phyloP scores from a whole-genome alignment of 2,113 vertebrate species.

The Aphyosemion australe region DNA sequence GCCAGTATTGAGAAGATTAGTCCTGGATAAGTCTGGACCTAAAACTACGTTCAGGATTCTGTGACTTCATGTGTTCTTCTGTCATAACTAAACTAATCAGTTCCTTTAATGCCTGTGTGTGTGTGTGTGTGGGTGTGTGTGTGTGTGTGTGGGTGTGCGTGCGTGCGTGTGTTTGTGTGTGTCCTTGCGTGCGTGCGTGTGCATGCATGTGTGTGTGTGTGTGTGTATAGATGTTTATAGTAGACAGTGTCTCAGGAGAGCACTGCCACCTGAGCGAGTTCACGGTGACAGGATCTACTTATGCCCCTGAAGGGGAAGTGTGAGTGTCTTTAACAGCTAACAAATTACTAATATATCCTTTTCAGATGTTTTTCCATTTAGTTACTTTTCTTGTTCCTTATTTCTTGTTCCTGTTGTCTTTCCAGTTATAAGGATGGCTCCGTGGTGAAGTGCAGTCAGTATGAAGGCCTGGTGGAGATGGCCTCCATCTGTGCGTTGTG shows the following conservation, averaged over 20 bases:
- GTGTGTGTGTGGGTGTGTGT: slow-evolving; percentile 30
- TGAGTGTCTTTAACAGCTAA: slow-evolving; percentile 71
- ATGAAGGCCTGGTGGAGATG: slow-evolving; percentile 89
- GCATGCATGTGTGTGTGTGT: background rate
- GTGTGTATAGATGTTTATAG: slow-evolving; percentile 76
- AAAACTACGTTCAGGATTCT: no score
- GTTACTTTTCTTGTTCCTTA: background rate
- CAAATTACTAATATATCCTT: background rate
- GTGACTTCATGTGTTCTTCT: no score
- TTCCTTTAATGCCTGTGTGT: no score
- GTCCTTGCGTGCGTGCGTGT: no score
- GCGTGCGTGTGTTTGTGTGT: no score
- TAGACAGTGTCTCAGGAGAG: slow-evolving; percentile 71
- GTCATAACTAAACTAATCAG: no score
- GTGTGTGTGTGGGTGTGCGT: no score
- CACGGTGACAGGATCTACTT: slow-evolving; percentile 82
- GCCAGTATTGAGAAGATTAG: no score
- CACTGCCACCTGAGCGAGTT: slow-evolving; percentile 77
- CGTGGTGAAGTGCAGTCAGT: slow-evolving; percentile 81
- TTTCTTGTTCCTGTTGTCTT: background rate
- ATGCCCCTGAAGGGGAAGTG: slow-evolving; percentile 84
- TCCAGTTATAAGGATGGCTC: slow-evolving; percentile 85
- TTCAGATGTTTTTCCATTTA: no score
- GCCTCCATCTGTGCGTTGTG: slow-evolving; percentile 92
- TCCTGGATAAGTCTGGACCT: no score